Evolutionary conservation across 2,797 vertebrate genomes (phyloP).

Genomic region (Stomatorhinus walkeri): DNA sequence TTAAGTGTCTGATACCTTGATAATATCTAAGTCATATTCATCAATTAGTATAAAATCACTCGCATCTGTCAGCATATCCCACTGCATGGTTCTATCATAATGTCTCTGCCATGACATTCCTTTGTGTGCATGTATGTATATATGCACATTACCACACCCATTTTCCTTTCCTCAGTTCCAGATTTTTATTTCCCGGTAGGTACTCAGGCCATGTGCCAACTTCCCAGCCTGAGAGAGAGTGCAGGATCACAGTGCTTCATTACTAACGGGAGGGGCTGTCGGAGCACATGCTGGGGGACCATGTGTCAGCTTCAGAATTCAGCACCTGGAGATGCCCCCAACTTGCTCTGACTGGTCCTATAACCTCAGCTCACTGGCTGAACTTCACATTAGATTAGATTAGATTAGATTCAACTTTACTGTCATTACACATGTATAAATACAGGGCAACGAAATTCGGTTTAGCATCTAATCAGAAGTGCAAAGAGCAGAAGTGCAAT

Average conservation of each 20-base stretch:
- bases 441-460: too few relatives aligned
- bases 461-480: too few relatives aligned
- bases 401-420: too few relatives aligned
- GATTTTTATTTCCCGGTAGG: background rate
- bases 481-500: too few relatives aligned
- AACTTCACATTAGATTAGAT: too few relatives aligned
- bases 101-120: background rate
- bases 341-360: slow-evolving; percentile 32
- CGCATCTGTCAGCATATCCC: background rate
- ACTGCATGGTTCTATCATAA: background rate
- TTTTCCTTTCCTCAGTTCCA: background rate
- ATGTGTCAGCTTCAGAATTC: slow-evolving; percentile 47
- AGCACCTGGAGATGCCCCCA: slow-evolving; percentile 50
- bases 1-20: background rate
- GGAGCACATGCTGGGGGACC: slow-evolving; percentile 41
- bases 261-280: slow-evolving; percentile 49
- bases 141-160: background rate
- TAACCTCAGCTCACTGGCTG: slow-evolving; percentile 37
- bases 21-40: background rate
- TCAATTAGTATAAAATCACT: background rate
- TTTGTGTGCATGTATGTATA: background rate
- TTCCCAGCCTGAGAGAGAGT: slow-evolving; percentile 41
- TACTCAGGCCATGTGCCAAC: slow-evolving; percentile 10
- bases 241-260: slow-evolving; percentile 50
- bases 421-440: too few relatives aligned